These are phyloP conservation scores for Arbacia lixula DNA, from an alignment of 53 echinoderm and acorn worm species.

Conservation along the genomic window DNA sequence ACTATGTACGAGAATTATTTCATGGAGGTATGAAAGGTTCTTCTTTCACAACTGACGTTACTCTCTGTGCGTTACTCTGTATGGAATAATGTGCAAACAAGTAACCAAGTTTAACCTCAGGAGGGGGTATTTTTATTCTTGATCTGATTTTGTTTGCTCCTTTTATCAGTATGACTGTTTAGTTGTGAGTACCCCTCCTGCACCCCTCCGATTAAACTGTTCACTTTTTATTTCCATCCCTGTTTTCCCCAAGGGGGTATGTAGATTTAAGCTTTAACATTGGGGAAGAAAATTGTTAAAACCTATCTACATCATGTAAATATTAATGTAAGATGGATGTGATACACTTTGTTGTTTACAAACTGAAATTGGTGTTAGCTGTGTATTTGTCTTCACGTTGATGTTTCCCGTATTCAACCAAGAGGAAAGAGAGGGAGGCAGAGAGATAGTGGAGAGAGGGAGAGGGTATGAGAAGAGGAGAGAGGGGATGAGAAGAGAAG, in stretches of 20 bases:
- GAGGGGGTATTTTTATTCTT: neutral
- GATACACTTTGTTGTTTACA: constrained; percentile 55
- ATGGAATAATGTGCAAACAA: no score
- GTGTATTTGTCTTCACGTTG: neutral
- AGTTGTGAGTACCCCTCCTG: neutral
- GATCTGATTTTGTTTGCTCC: neutral
- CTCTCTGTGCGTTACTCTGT: no score
- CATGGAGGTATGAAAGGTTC: no score
- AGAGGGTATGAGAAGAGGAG: neutral
- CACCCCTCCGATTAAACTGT: neutral
- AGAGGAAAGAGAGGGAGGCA: neutral
- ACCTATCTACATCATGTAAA: constrained; percentile 53
- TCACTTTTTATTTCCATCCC: neutral
- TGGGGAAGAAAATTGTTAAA: constrained; percentile 6
- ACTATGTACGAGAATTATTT: no score
- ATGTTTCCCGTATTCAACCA: neutral
- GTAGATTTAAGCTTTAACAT: constrained; percentile 14
- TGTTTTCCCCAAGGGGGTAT: neutral
- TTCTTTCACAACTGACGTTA: no score
- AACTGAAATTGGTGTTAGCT: constrained; percentile 9
- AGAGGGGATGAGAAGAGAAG: neutral
- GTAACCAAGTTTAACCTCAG: no score
- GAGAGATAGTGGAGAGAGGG: neutral
- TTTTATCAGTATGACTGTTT: neutral
- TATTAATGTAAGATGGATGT: constrained; percentile 47